Base-by-base conservation (phyloP, 1,140 invertebrate genomes). In the Liolophura sinensis region DNA sequence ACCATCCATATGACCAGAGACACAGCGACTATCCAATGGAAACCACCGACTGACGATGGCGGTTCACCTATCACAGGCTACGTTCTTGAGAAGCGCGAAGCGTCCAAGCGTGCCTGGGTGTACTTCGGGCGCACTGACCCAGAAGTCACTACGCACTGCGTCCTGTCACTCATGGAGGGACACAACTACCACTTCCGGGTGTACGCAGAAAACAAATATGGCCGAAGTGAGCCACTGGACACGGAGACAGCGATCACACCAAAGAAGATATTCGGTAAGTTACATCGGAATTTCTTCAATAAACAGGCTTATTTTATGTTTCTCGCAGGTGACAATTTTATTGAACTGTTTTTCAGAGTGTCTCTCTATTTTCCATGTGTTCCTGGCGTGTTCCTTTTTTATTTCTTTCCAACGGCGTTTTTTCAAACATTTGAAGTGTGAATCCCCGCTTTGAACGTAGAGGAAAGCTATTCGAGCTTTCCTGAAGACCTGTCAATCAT, bases 201-300 rank as follows among this genome's bases (percentile, higher is more conserved):
- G 7, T 93, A 94, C 89, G 97, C 97, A n/a, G 95, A 94, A 25
- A 99, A 99, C 85, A 95, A 97, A 58, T 97, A 98, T 80, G 97
- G 97, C n/a, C 92, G 94, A 84, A 95, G 97, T 78, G 91, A 93
- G 61, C 92, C 96, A 18, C 85, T 98, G 20, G 92, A 96, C 78
- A 94, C 94, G 5, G 86, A 89, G 7, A 95, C 94, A 83, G 93
- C 96, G 0, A 91, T 98, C 71, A 92, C 92, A 80, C 95, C 97
- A 0, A 98, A 97, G 80, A 92, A 95, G 73, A 95, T 96, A 64
- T 98, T 93, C 85, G 95, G 88, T 88, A 81, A 81, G 76, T 78
- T n/a, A 16, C 25, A 48, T 50, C 20, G 40, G n/a, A 46, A 55
- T 25, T 14, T 22, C 27, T 67, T 49, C n/a, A 54, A 12, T 54